These are phyloP conservation scores for Agrilus biguttatus DNA, from an alignment of 2,888 invertebrate species.

Conservation along the genomic window DNA sequence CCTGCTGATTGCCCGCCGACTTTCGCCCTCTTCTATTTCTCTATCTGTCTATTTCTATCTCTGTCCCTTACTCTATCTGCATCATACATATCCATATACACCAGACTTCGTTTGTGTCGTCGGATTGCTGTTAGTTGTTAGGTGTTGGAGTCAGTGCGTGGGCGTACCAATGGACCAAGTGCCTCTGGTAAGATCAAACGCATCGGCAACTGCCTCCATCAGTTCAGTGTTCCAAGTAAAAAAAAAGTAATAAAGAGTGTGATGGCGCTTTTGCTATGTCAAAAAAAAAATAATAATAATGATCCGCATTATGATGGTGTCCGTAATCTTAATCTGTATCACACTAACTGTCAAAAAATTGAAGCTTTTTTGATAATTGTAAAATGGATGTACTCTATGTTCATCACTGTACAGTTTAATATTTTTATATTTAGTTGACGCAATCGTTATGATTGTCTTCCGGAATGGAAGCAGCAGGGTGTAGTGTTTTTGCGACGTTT, in stretches of 20 bases:
- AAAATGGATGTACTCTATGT: conserved; percentile 31
- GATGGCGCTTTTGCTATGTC: conserved; percentile 28
- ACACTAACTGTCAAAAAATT: conserved; percentile 18
- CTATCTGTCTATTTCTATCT: conserved; percentile 6
- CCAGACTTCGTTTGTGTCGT: conserved; percentile 26
- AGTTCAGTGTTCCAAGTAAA: conserved; percentile 30
- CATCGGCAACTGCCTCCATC: conserved; percentile 24
- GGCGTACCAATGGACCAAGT: conserved; percentile 31
- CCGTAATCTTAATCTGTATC: conserved; percentile 18
- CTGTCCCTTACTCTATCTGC: too few relatives aligned
- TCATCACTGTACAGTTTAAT: conserved; percentile 33
- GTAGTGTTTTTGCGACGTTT: conserved; percentile 34
- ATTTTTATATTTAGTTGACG: conserved; percentile 35
- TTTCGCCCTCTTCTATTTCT: conserved; percentile 25
- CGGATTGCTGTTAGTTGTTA: conserved; percentile 33
- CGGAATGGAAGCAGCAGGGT: conserved; percentile 33
- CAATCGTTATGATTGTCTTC: conserved; percentile 35
- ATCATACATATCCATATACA: conserved; percentile 14
- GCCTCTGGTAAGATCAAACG: conserved; percentile 33
- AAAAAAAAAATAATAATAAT: conserved; percentile 11
- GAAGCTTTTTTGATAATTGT: conserved; percentile 33
- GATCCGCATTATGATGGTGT: conserved; percentile 21
- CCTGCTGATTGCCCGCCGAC: conserved; percentile 27
- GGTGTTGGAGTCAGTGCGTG: conserved; percentile 27
- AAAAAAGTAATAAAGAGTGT: conserved; percentile 28